These are phyloP conservation scores for Lycocorax pyrrhopterus DNA, from an alignment of 2,113 vertebrate genomes.

Conservation along the genomic window DNA sequence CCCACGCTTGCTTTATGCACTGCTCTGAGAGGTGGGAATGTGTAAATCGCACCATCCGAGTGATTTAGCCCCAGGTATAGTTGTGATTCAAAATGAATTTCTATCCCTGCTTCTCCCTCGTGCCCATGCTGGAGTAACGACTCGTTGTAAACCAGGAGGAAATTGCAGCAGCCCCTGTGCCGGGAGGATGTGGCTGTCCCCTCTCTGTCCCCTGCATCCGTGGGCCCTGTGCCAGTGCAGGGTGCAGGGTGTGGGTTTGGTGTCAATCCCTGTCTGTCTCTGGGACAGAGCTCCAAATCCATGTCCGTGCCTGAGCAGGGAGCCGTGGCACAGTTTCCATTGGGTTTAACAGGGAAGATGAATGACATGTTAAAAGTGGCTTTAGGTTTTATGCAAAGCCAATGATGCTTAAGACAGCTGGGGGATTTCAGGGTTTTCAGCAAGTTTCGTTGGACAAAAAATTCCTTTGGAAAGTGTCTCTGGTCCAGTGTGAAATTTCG, in stretches of 20 bases:
- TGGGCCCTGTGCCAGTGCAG: background rate
- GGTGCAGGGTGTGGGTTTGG: background rate
- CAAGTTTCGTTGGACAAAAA: background rate
- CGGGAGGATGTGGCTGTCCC: background rate
- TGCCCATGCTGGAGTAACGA: background rate
- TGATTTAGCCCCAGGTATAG: constrained; percentile 5
- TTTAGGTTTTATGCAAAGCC: constrained; percentile 47
- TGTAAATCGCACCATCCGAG: background rate
- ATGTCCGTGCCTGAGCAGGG: accelerated
- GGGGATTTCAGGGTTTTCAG: background rate
- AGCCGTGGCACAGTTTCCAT: accelerated
- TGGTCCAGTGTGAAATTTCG: accelerated
- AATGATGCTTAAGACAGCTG: constrained; percentile 5
- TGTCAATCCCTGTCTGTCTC: accelerated
- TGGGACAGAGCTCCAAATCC: background rate
- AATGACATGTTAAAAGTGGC: background rate
- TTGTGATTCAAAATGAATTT: constrained; percentile 13
- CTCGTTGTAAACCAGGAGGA: background rate
- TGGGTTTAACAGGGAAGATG: background rate
- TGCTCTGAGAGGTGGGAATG: background rate
- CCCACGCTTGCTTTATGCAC: background rate
- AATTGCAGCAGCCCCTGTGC: background rate
- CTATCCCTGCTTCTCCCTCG: background rate
- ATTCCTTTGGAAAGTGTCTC: background rate
- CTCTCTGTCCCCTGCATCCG: accelerated